phyloP scores from a whole-genome alignment of 2,888 invertebrate genomes.

The Asteroscopus sphinx region DNA sequence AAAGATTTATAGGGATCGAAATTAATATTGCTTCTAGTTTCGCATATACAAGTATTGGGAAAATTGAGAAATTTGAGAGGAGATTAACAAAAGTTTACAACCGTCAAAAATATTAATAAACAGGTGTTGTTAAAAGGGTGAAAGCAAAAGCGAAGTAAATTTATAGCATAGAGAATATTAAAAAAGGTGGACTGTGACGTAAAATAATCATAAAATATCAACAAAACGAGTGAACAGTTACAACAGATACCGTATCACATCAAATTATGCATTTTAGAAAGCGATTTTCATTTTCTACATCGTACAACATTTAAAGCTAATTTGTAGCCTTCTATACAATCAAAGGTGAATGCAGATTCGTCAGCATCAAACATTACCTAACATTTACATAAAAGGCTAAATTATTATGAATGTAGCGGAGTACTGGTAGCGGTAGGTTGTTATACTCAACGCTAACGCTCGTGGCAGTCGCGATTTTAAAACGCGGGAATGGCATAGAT shows the following conservation, averaged over 20 bases:
- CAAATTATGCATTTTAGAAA: no score
- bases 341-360: background rate
- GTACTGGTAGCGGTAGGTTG: no score
- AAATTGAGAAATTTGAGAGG: no score
- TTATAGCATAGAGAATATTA: no score
- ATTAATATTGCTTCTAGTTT: background rate
- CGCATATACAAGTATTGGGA: no score
- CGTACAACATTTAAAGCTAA: slow-evolving; percentile 4
- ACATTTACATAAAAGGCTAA: no score
- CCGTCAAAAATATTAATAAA: slow-evolving; percentile 13
- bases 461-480: no score
- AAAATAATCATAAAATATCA: slow-evolving; percentile 18
- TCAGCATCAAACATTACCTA: background rate
- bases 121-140: slow-evolving; percentile 16
- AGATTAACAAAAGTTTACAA: slow-evolving; percentile 39
- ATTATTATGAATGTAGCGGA: no score
- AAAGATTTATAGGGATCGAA: background rate
- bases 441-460: no score
- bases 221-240: slow-evolving; percentile 3
- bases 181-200: slow-evolving; percentile 28
- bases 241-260: background rate
- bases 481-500: no score
- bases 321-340: background rate
- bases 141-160: slow-evolving; percentile 46
- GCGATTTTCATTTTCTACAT: slow-evolving; percentile 21